Conservation (phyloP, 2,797 vertebrate genomes). For the Sorex maritimensis region DNA sequence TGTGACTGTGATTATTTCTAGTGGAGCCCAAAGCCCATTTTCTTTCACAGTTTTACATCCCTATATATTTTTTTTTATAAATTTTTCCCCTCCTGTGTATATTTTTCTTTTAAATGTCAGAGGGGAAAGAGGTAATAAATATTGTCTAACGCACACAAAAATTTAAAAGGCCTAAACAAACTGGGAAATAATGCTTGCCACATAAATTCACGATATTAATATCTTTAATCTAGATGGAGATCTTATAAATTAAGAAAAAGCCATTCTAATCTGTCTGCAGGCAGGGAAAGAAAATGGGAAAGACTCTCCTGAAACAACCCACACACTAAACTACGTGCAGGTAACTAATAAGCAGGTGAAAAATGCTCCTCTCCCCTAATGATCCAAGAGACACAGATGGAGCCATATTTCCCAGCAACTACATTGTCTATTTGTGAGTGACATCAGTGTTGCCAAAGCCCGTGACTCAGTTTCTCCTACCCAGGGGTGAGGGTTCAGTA, state of each 20-base stretch:
- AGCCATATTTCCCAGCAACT: background rate
- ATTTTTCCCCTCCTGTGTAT: conserved; percentile 24
- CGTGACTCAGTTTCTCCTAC: background rate
- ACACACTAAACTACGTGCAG: background rate
- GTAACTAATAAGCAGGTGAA: background rate
- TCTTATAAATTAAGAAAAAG: conserved; percentile 51
- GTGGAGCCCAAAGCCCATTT: conserved; percentile 30
- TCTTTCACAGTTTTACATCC: conserved; percentile 64
- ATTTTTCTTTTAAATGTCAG: conserved; percentile 73
- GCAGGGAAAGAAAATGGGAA: conserved; percentile 41
- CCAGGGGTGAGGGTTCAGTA: background rate
- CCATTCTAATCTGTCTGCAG: background rate
- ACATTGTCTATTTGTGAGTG: background rate
- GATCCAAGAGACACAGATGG: background rate
- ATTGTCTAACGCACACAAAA: conserved; percentile 47
- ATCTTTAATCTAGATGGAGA: conserved; percentile 57
- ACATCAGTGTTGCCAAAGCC: background rate
- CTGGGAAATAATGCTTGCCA: conserved; percentile 19
- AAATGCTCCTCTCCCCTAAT: background rate
- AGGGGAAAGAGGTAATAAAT: conserved; percentile 66
- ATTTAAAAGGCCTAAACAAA: conserved; percentile 49
- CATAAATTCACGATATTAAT: conserved; percentile 52
- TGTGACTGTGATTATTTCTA: conserved; percentile 35
- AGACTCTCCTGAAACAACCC: background rate
- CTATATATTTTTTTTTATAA: conserved; percentile 56